Base-by-base conservation (phyloP, 2,888 invertebrate genomes). In the Tigriopus californicus region DNA sequence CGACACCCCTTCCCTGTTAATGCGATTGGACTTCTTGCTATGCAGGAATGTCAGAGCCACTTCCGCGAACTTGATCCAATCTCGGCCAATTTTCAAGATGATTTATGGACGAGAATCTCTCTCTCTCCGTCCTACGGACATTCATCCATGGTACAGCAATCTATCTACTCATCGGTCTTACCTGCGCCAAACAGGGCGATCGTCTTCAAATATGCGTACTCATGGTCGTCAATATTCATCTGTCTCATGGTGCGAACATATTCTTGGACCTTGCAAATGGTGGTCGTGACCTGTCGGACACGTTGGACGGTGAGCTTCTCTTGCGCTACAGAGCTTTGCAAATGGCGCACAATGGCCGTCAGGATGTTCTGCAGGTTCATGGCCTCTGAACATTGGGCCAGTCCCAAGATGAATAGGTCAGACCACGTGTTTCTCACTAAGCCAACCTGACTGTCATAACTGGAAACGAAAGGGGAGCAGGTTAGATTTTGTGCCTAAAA, bases 121-220 rank as follows among this genome's bases (percentile, higher is more conserved):
- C 51, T 24, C 22, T 15, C 2, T 20, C n/a, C 18, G 33, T 33
- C 33, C 4, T 33, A 33, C 33, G 8, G n/a, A 33, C 33, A 33
- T 8, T 33, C 33, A 33, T 33, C 33, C 33, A 33, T 33, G 33
- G 33, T n/a, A n/a, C n/a, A 60, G 62, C 33, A 5, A 33, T 33
- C 33, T 33, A 33, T 33, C 33, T 8, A 33, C 8, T 8, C 8
- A 33, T 33, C 8, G 33, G 33, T 33, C 33, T 70, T 69, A 81
- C 87, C 85, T 55, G 85, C 80, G 67, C 83, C 83, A 70, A 89
- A 89, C 24, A 92, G 76, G 42, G 83, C 79, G 44, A 92, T 78
- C 1, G 88, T 82, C 66, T 90, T 81, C 48, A 94, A 76, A 67
- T 87, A 85, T 0, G 91, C 91, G 70, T 83, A 88, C 70, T 94